Percentiles rank a stretch among this genome's conserved stretches.
Conservation (phyloP, 2,888 invertebrate species). For the Synanthedon formicaeformis region DNA sequence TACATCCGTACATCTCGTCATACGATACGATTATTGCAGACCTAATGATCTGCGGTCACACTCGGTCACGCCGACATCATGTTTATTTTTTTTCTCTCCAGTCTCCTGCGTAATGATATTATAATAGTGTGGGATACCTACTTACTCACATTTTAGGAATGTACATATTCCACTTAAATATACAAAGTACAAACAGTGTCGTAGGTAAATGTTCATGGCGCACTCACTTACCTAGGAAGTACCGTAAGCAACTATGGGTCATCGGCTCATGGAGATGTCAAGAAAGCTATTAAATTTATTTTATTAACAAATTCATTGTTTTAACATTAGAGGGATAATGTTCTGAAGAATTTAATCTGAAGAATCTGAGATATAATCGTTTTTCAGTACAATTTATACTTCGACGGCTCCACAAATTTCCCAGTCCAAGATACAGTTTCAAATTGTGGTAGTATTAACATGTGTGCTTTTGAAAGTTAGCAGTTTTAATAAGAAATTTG, state of each 20-base stretch:
- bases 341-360: too few species aligned
- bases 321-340: too few species aligned
- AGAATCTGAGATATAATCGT: too few species aligned
- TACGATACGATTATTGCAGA: slow-evolving; percentile 1
- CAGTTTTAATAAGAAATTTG: too few species aligned
- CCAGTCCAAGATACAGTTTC: too few species aligned
- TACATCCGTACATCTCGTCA: background rate
- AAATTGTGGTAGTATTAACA: too few species aligned
- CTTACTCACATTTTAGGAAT: background rate
- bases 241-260: slow-evolving; percentile 55
- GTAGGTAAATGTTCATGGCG: slow-evolving; percentile 21
- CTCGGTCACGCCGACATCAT: slow-evolving; percentile 1
- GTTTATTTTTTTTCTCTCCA: background rate
- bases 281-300: slow-evolving; percentile 39
- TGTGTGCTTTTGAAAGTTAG: too few species aligned
- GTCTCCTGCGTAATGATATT: background rate
- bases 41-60: slow-evolving; percentile 4
- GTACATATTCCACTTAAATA: background rate
- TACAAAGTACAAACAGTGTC: slow-evolving; percentile 14
- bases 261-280: slow-evolving; percentile 55
- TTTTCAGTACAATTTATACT: too few species aligned
- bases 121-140: background rate
- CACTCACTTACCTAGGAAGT: slow-evolving; percentile 16
- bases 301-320: slow-evolving; percentile 16
- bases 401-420: too few species aligned